Percentiles rank a stretch among this genome's conserved stretches.
Conservation (phyloP, 2,113 vertebrate genomes). For the Solea senegalensis region DNA sequence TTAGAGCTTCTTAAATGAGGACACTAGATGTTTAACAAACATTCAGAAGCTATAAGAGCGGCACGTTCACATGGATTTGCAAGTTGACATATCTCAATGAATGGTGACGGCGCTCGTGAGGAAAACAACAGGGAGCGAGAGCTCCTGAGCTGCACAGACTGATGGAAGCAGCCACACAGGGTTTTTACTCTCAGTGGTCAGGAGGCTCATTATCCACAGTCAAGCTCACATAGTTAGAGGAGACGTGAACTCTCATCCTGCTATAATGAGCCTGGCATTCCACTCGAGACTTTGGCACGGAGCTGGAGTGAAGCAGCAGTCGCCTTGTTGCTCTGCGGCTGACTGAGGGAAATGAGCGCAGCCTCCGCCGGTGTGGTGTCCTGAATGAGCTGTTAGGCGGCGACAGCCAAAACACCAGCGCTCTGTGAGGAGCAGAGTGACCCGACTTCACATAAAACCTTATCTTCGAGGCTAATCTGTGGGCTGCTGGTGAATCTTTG, state of each 20-base stretch:
- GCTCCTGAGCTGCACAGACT: slow-evolving; percentile 15
- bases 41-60: background rate
- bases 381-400: slow-evolving; percentile 39
- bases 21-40: background rate
- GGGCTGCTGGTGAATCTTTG: background rate
- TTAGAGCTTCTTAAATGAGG: background rate
- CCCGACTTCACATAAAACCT: background rate
- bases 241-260: slow-evolving; percentile 51
- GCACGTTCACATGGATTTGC: background rate
- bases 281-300: slow-evolving; percentile 38
- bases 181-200: slow-evolving; percentile 43
- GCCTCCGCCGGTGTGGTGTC: slow-evolving; percentile 29
- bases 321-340: slow-evolving; percentile 43
- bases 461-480: background rate
- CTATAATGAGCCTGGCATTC: slow-evolving; percentile 60
- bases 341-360: slow-evolving; percentile 41
- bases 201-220: slow-evolving; percentile 58
- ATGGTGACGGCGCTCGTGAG: slow-evolving; percentile 1
- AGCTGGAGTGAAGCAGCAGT: slow-evolving; percentile 34
- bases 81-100: background rate
- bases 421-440: slow-evolving; percentile 13
- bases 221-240: slow-evolving; percentile 55
- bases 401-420: slow-evolving; percentile 15
- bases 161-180: slow-evolving; percentile 38
- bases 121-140: slow-evolving; percentile 14